Evolutionary conservation across 1,140 invertebrate genomes (phyloP).

Genomic region (Zaprionus ghesquierei): DNA sequence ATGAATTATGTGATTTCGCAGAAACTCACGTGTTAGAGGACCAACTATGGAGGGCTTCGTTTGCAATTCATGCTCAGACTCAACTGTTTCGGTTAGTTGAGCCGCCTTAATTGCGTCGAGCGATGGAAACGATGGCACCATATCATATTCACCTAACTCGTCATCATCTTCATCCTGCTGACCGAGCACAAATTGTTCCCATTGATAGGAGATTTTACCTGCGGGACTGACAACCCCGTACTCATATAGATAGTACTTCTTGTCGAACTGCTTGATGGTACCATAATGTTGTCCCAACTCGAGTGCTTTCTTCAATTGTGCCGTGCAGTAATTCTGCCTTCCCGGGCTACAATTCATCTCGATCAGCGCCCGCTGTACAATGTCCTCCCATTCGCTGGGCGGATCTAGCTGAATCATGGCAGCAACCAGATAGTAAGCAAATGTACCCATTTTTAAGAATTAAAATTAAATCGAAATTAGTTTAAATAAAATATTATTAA

Average conservation of each 20-base stretch:
- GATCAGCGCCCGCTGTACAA: constrained; percentile 12
- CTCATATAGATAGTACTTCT: constrained; percentile 57
- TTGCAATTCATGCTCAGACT: neutral
- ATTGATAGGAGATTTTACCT: constrained; percentile 22
- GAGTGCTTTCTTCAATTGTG: constrained; percentile 30
- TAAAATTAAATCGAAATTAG: neutral
- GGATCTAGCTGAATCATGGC: constrained; percentile 33
- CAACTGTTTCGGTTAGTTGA: neutral
- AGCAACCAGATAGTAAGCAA: constrained; percentile 25
- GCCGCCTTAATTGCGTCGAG: neutral
- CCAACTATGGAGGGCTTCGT: neutral
- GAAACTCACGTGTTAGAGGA: neutral
- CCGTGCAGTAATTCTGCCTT: constrained; percentile 8
- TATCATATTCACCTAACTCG: neutral
- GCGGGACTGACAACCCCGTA: constrained; percentile 21
- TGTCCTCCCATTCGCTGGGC: constrained; percentile 22
- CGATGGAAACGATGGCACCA: neutral
- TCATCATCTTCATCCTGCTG: neutral
- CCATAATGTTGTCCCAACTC: constrained; percentile 42
- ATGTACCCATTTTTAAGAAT: constrained; percentile 17
- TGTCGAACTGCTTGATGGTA: constrained; percentile 30
- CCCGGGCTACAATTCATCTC: neutral
- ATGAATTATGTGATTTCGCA: neutral
- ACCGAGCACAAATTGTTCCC: neutral
- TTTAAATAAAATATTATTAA: too few species aligned